A percentile compares a stretch with the other conserved stretches of the same genome.
These are phyloP conservation scores for Agriotes lineatus DNA, from an alignment of 2,888 invertebrate genomes.

Conservation along the genomic window DNA sequence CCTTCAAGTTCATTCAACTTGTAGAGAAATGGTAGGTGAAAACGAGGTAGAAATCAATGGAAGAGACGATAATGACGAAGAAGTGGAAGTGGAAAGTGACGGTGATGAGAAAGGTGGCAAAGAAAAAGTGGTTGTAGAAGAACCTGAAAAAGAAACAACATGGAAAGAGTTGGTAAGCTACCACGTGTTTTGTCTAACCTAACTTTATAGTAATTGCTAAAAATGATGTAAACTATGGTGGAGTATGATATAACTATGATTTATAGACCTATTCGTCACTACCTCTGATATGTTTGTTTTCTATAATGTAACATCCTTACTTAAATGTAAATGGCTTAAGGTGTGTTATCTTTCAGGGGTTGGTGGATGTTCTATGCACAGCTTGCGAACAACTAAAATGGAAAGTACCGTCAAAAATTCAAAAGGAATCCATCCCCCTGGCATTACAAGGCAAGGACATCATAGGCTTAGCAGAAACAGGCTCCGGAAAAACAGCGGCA, in stretches of 20 bases:
- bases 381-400: conserved; percentile 94
- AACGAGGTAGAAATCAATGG: not conserved
- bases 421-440: conserved; percentile 92
- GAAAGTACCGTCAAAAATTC: conserved; percentile 95
- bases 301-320: too few species aligned
- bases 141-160: conserved; percentile 58
- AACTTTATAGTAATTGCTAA: not conserved
- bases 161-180: conserved; percentile 74
- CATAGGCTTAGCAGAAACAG: conserved; percentile 81
- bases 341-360: conserved; percentile 73
- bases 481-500: conserved; percentile 97
- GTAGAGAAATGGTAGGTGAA: not conserved
- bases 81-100: conserved; percentile 7
- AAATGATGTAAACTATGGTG: conserved; percentile 20
- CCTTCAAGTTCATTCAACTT: too few species aligned
- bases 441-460: conserved; percentile 86
- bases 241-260: conserved; percentile 24
- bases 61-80: conserved; percentile 33
- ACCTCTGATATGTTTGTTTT: conserved; percentile 25
- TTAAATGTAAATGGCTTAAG: too few species aligned
- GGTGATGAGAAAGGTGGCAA: conserved; percentile 49
- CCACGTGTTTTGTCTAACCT: conserved; percentile 32
- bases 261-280: conserved; percentile 24
- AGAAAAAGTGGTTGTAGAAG: not conserved
- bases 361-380: conserved; percentile 90